A percentile compares a stretch with the other conserved stretches of the same genome.
phyloP scores from a whole-genome alignment of 2,797 vertebrate genomes.

The Erpetoichthys calabaricus region DNA sequence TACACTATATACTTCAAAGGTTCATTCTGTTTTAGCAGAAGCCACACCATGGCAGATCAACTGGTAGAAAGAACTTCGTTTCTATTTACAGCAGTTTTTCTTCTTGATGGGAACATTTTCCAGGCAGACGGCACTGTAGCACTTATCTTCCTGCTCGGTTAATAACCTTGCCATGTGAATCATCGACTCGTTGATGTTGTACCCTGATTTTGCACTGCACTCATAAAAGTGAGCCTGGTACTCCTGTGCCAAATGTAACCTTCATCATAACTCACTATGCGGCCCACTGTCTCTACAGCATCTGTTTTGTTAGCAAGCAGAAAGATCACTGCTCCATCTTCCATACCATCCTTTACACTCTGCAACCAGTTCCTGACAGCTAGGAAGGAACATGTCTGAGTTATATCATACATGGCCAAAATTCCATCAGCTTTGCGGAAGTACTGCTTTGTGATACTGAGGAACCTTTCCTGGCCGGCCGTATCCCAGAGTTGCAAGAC shows the following conservation, averaged over 20 bases:
- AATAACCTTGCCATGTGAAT: conserved; percentile 50
- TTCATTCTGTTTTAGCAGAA: too few species aligned
- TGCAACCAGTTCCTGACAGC: conserved; percentile 58
- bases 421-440: conserved; percentile 60
- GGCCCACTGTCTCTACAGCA: conserved; percentile 20
- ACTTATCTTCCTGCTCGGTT: conserved; percentile 30
- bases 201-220: conserved; percentile 57
- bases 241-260: conserved; percentile 55
- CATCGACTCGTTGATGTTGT: conserved; percentile 54
- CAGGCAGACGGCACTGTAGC: conserved; percentile 31
- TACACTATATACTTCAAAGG: too few species aligned
- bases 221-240: conserved; percentile 61
- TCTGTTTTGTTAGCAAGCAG: conserved; percentile 60
- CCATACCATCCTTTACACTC: conserved; percentile 52
- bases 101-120: conserved; percentile 16
- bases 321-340: conserved; percentile 47
- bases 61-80: too few species aligned
- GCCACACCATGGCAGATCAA: too few species aligned
- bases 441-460: conserved; percentile 65
- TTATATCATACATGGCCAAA: conserved; percentile 63
- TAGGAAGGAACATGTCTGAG: conserved; percentile 37
- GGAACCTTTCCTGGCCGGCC: conserved; percentile 72
- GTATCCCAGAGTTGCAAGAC: conserved; percentile 73
- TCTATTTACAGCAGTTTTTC: conserved; percentile 36
- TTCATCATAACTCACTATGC: conserved; percentile 37